A percentile compares a stretch with the other conserved stretches of the same genome.
phyloP scores from a whole-genome alignment of 2,113 vertebrate species.

The Polypterus senegalus region DNA sequence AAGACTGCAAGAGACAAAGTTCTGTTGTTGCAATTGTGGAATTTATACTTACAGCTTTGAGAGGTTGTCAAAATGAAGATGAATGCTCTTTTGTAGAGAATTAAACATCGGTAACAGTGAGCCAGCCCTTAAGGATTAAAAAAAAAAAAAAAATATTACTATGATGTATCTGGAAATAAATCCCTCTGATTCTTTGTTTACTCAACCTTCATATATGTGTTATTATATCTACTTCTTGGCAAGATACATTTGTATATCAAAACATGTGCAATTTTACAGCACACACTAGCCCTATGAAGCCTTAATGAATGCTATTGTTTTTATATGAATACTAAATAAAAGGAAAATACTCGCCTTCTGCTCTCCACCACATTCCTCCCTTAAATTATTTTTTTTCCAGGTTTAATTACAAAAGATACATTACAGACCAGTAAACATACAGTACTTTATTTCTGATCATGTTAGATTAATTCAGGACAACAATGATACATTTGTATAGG shows the following conservation, averaged over 20 bases:
- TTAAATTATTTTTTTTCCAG: too few relatives aligned
- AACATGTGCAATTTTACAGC: not conserved
- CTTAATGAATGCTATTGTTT: not conserved
- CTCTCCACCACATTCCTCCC: too few relatives aligned
- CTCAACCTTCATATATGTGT: not conserved
- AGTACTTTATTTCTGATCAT: too few relatives aligned
- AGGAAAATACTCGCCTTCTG: too few relatives aligned
- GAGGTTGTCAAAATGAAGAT: slow-evolving; percentile 69
- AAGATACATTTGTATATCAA: not conserved
- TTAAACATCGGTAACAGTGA: slow-evolving; percentile 69
- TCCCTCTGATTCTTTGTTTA: not conserved
- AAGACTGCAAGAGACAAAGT: not conserved
- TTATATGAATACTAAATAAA: too few relatives aligned
- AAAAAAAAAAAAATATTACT: not conserved
- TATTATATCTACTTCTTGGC: not conserved
- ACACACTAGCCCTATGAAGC: not conserved
- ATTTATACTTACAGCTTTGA: slow-evolving; percentile 77
- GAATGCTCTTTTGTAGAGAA: slow-evolving; percentile 80
- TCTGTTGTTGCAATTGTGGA: too few relatives aligned
- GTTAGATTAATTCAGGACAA: too few relatives aligned
- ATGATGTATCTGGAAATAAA: not conserved
- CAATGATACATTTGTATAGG: too few relatives aligned
- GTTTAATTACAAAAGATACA: too few relatives aligned
- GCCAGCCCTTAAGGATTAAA: slow-evolving; percentile 51
- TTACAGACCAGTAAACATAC: too few relatives aligned